Evolutionary conservation across 2,888 invertebrate species (phyloP), one percentile per base, ranked within the genome.

Genomic region (Melinopterus prodromus): DNA sequence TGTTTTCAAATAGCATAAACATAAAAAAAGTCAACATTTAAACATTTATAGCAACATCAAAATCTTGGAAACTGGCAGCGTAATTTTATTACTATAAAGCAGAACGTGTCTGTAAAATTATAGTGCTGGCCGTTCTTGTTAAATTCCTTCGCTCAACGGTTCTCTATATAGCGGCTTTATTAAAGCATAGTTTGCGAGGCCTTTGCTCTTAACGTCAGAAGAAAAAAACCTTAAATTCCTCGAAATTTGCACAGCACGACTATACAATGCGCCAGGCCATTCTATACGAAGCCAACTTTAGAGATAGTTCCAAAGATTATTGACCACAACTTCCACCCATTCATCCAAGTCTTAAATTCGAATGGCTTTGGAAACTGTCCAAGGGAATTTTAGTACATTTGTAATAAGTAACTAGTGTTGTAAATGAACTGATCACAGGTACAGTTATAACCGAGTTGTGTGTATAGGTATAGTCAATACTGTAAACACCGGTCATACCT

Each of bases 181-280:
- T 53, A 53, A 53, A 53, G 53, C 53, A 53, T 53, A 53, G 53
- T 53, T 53, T 53, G 53, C 53, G 53, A 53, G 53, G 53, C 53
- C 53, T 53, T 53, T 53, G 53, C 53, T 53, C 53, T 12, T 53
- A 53, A 53, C 53, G 53, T 53, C 53, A 1, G 26, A 53, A 53
- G 5, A 53, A 53, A 53, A 53, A 53, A 53, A 53, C 53, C 12
- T 53, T 53, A 53, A 53, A 53, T 53, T 53, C 53, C 53, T 53
- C 53, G 53, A 53, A 53, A 53, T 53, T 53, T 12, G 12, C 53
- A 53, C 53, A 53, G 12, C 53, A 53, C 53, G 12, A 12, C 53
- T 53, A 53, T 53, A 53, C 53, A 53, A 12, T 53, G 12, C 7
- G 53, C 53, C 53, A 53, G 12, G 53, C 53, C 53, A 12, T 53